These are phyloP conservation scores for Melanotaenia duboulayi DNA, from an alignment of 2,113 vertebrate species.

Conservation along the genomic window DNA sequence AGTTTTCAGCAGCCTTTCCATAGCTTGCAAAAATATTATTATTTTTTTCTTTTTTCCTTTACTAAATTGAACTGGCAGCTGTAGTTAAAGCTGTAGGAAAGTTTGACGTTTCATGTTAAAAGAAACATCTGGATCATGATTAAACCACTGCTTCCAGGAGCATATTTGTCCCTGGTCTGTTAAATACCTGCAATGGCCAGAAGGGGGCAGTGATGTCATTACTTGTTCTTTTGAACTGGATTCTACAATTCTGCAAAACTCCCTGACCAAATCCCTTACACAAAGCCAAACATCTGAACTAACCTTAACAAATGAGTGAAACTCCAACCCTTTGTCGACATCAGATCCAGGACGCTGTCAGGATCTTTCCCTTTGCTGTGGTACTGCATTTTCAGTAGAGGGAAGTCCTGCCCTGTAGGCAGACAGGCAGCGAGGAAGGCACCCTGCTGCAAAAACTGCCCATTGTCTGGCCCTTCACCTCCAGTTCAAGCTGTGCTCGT, in stretches of 20 bases:
- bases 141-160: no score
- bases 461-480: slow-evolving; percentile 52
- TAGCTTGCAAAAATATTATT: no score
- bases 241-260: slow-evolving; percentile 2
- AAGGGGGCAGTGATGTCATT: slow-evolving; percentile 65
- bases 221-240: background rate
- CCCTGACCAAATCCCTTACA: slow-evolving; percentile 15
- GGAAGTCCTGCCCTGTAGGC: slow-evolving; percentile 59
- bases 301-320: slow-evolving; percentile 41
- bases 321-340: slow-evolving; percentile 36
- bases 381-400: slow-evolving; percentile 23
- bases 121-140: no score
- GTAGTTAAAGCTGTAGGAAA: background rate
- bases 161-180: background rate
- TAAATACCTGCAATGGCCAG: slow-evolving; percentile 43
- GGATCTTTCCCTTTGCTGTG: slow-evolving; percentile 41
- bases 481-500: slow-evolving; percentile 34
- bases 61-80: background rate
- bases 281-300: slow-evolving; percentile 54
- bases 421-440: slow-evolving; percentile 47
- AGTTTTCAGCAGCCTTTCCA: background rate
- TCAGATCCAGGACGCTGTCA: slow-evolving; percentile 36
- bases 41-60: no score
- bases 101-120: no score
- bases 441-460: slow-evolving; percentile 32